Base-by-base conservation (phyloP, 2,797 vertebrate genomes). In the Periophthalmus magnuspinnatus region DNA sequence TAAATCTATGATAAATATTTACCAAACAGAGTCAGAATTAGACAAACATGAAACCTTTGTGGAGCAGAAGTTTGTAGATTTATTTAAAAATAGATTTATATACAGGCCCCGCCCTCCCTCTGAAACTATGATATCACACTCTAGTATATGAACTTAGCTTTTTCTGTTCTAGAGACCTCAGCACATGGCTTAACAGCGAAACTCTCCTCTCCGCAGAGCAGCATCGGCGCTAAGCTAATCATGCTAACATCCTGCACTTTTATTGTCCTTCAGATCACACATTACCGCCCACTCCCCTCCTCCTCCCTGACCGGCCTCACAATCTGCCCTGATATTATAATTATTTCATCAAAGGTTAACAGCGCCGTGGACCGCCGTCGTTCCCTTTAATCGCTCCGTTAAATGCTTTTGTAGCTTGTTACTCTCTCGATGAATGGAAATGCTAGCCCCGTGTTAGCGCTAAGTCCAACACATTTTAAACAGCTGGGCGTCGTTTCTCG, bases 261-360 rank as follows among this genome's bases (percentile, higher is more conserved):
- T 90, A 91, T 86, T 79, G 83, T 64, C 76, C 86, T 81, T 79
- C 75, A 83, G 87, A 86, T 70, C 41, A 16, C 90, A 32, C 84
- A 92, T 93, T 92, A 92, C 91, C 88, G 72, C 77, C 83, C 78
- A 88, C 89, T 91, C 79, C 82, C 83, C 77, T 81, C 83, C 83
- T 93, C 91, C 90, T 90, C 60, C 59, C 90, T 88, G 89, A 90
- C 89, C 84, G 77, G 86, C 88, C 89, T 90, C 91, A 90, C 92
- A 11, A 89, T 90, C 90, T 81, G 92, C 75, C 89, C 89, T 92
- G 89, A 93, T 28, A 93, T 91, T 91, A 90, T 92, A 91, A 93
- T 94, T 92, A 92, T 84, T 90, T 94, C 93, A 93, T 86, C 91
- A 92, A 93, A 94, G 93, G 93, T 94, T 94, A 94, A 94, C 92